These are phyloP conservation scores for Mugil cephalus DNA, from an alignment of 2,113 vertebrate genomes.

Conservation along the genomic window DNA sequence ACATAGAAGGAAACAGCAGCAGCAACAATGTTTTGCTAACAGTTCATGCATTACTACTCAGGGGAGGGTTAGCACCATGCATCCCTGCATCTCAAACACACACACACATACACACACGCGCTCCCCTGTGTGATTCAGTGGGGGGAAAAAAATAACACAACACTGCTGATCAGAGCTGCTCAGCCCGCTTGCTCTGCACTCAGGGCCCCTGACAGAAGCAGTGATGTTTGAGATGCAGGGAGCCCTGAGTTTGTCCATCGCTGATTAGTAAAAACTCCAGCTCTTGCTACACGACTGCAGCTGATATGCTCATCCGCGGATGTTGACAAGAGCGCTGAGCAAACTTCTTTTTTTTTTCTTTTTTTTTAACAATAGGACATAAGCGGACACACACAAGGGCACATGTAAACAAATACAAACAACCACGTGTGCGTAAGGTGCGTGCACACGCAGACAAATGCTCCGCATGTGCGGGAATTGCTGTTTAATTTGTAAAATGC, in stretches of 20 bases:
- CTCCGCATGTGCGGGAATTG: constrained; percentile 59
- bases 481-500: constrained; percentile 86
- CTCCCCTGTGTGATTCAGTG: constrained; percentile 76
- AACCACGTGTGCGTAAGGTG: constrained; percentile 12
- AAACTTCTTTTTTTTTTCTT: constrained; percentile 35
- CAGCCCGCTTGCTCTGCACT: constrained; percentile 70
- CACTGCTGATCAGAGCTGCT: constrained; percentile 79
- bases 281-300: constrained; percentile 55
- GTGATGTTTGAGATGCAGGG: constrained; percentile 71
- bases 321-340: constrained; percentile 59
- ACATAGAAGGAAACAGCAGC: constrained; percentile 78
- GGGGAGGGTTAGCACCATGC: constrained; percentile 80
- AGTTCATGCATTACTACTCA: constrained; percentile 85
- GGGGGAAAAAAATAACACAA: constrained; percentile 63
- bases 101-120: constrained; percentile 51
- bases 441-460: constrained; percentile 43
- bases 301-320: constrained; percentile 52
- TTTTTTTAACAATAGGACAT: constrained; percentile 47
- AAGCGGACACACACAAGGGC: constrained; percentile 39
- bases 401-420: constrained; percentile 47
- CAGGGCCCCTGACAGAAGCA: constrained; percentile 71
- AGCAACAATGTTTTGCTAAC: constrained; percentile 83
- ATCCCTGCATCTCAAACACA: constrained; percentile 82
- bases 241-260: constrained; percentile 76
- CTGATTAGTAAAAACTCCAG: constrained; percentile 80